phyloP scores from a whole-genome alignment of 1,140 invertebrate genomes.

The Polypedilum vanderplanki region DNA sequence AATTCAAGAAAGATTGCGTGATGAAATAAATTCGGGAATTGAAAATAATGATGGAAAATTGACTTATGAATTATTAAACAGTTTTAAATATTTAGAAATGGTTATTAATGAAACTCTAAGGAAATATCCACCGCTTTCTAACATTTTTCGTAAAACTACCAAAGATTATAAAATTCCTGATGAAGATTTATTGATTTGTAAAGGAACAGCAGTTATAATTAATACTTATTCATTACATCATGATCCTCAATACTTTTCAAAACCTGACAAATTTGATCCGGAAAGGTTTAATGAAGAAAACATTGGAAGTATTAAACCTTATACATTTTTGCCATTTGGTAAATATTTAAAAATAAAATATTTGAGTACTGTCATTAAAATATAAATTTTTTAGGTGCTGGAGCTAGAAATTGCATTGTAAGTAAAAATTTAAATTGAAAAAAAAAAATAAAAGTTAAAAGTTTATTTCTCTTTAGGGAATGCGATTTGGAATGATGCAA shows the following conservation, averaged over 20 bases:
- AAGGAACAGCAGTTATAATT: constrained; percentile 38
- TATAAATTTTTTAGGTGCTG: constrained; percentile 32
- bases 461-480: constrained; percentile 42
- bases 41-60: neutral
- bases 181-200: constrained; percentile 38
- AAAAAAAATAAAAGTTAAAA: too few relatives aligned
- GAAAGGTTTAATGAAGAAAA: constrained; percentile 43
- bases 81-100: constrained; percentile 9
- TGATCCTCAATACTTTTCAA: constrained; percentile 44
- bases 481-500: constrained; percentile 44
- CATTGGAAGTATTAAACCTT: constrained; percentile 36
- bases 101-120: constrained; percentile 40
- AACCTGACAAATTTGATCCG: constrained; percentile 32
- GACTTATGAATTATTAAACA: neutral
- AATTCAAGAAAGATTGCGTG: neutral
- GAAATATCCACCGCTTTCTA: constrained; percentile 44
- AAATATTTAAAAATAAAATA: constrained; percentile 30
- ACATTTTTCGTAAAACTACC: constrained; percentile 41
- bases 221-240: constrained; percentile 47
- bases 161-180: constrained; percentile 43
- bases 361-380: neutral
- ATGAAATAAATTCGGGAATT: neutral
- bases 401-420: constrained; percentile 44
- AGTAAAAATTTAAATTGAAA: too few relatives aligned
- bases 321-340: constrained; percentile 43